Percentiles rank a stretch among this genome's conserved stretches.
phyloP scores from a whole-genome alignment of 2,888 invertebrate genomes.

The Nudaria mundana region DNA sequence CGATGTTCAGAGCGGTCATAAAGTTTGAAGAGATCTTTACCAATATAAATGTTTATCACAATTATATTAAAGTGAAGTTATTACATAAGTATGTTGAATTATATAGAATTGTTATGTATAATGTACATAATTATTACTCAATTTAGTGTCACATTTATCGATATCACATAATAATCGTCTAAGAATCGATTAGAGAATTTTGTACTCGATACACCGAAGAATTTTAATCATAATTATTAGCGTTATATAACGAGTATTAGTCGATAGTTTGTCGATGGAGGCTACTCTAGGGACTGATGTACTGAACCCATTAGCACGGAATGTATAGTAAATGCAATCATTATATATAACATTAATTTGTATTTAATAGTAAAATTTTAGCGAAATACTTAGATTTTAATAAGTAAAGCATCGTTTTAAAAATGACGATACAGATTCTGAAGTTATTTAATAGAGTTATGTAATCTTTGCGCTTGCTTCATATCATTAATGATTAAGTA shows the following conservation, averaged over 20 bases:
- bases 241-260: constrained; percentile 26
- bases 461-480: constrained; percentile 66
- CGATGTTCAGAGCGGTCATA: too few species aligned
- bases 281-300: constrained; percentile 31
- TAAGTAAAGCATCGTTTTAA: too few species aligned
- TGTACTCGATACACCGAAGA: constrained; percentile 35
- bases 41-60: too few species aligned
- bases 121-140: constrained; percentile 6
- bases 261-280: constrained; percentile 32
- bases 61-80: too few species aligned
- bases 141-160: constrained; percentile 1
- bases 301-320: constrained; percentile 9
- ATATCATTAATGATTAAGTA: constrained; percentile 75
- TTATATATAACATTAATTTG: neutral
- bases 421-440: constrained; percentile 13
- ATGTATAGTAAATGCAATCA: neutral
- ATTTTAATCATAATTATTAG: constrained; percentile 25
- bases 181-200: constrained; percentile 18
- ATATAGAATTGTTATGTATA: constrained; percentile 8
- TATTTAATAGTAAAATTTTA: neutral
- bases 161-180: constrained; percentile 5
- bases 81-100: too few species aligned
- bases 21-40: too few species aligned
- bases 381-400: neutral
- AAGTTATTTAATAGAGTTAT: constrained; percentile 17